Evolutionary conservation across 2,797 vertebrate genomes (phyloP), one percentile per base, ranked within the genome.

Genomic region (Diglossa cyanea): DNA sequence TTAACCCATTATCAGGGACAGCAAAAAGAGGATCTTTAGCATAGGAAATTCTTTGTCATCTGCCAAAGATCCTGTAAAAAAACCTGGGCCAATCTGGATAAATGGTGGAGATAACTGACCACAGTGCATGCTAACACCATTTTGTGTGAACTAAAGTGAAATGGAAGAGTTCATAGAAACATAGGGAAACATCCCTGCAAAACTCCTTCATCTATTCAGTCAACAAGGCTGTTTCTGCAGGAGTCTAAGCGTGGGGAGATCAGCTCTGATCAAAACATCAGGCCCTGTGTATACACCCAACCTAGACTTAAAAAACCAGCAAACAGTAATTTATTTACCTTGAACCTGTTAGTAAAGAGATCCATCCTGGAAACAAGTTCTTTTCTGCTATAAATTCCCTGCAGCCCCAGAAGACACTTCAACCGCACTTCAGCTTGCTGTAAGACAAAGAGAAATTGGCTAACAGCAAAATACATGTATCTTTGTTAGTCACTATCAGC

Each of bases 281-380:
- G 14, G 47, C 13, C n/a, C 39, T 44, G 16, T 47, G 24, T 39
- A 61, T 12, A 54, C 4, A 72, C 12, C 62, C 55, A 80, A 51
- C 13, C 42, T 47, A 77, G 55, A 60, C 63, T 44, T 75, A 9
- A 42, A 84, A 84, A 86, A 75, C 0, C 3, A 89, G 40, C 45
- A 80, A 78, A 78, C 20, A 61, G 31, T 67, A 51, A 77, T 66
- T 66, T 61, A 86, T 78, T 97, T 98, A 99, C 99, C 98, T 99
- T 99, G 97, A 99, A 99, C 92, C 98, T 98, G 88, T 95, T 98
- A 70, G 98, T 99, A 96, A 99, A 99, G 86, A 99, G 98, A 96
- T 99, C 98, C 93, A 99, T 98, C 96, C 98, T 99, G 51, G 98
- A 96, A 96, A 97, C 97, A 51, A 98, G 97, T 21, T 97, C 95